Evolutionary conservation across 2,797 vertebrate genomes (phyloP).

Genomic region (Halcyon leucocephala): DNA sequence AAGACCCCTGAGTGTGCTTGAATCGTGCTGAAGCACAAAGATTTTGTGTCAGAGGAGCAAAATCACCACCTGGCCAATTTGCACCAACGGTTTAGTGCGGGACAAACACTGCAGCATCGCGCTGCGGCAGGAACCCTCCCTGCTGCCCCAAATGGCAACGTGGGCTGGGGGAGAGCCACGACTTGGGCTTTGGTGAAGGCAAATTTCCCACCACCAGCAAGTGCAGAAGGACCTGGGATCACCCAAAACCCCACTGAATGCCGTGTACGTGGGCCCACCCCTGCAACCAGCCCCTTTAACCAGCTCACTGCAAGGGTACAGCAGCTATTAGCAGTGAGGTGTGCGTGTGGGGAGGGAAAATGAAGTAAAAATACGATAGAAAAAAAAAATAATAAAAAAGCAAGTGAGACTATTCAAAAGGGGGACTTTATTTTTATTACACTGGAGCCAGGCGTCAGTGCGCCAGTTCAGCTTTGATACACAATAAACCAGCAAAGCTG

Average conservation of each 20-base stretch:
- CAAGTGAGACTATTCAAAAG: slow-evolving; percentile 69
- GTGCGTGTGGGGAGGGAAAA: not conserved
- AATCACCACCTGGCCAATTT: accelerated
- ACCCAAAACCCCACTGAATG: not conserved
- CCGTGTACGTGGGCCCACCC: accelerated
- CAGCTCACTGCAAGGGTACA: not conserved
- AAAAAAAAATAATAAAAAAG: not conserved
- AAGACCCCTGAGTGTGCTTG: not conserved
- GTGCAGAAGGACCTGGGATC: not conserved
- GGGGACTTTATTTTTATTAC: slow-evolving; percentile 95
- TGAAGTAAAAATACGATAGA: not conserved
- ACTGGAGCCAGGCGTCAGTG: slow-evolving; percentile 83
- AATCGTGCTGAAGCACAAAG: not conserved
- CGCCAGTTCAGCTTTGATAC: slow-evolving; percentile 86
- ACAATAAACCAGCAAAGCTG: slow-evolving; percentile 87
- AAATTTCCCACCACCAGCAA: not conserved
- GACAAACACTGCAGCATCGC: accelerated
- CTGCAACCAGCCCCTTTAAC: not conserved
- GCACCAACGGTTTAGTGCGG: not conserved
- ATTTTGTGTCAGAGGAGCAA: not conserved
- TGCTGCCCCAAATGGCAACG: accelerated
- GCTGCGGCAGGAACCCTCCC: not conserved
- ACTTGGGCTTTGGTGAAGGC: not conserved
- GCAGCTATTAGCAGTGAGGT: accelerated
- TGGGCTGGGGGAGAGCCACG: accelerated